phyloP scores from a whole-genome alignment of 92 coral and sea anemone species.

The Porites lobata region DNA sequence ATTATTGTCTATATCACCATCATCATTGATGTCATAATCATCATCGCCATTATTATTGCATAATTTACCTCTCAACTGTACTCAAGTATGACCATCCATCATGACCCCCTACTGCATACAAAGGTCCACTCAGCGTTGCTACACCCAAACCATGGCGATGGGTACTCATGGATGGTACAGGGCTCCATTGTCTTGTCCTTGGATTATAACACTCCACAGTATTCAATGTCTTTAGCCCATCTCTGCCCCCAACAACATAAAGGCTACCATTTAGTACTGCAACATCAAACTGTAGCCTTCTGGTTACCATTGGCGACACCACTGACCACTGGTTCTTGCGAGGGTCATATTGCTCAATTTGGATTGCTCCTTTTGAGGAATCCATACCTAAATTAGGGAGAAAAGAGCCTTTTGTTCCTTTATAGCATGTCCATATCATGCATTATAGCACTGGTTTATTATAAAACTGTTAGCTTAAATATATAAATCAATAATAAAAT shows the following conservation, averaged over 20 bases:
- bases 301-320: slow-evolving; percentile 92
- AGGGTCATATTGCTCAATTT: slow-evolving; percentile 92
- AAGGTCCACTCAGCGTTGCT: slow-evolving; percentile 92
- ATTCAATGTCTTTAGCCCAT: slow-evolving; percentile 94
- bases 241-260: slow-evolving; percentile 96
- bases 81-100: slow-evolving; percentile 99
- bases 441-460: background rate
- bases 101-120: slow-evolving; percentile 99
- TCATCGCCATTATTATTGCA: background rate
- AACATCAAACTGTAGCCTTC: slow-evolving; percentile 97
- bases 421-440: slow-evolving; percentile 20
- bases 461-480: background rate
- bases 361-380: slow-evolving; percentile 95
- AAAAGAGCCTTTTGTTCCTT: slow-evolving; percentile 55
- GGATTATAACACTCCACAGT: slow-evolving; percentile 99
- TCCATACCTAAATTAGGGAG: slow-evolving; percentile 82
- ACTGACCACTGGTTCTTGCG: slow-evolving; percentile 88
- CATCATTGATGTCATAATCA: no score
- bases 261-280: slow-evolving; percentile 84
- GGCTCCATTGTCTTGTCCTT: slow-evolving; percentile 81
- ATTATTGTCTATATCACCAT: no score
- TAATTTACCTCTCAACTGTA: slow-evolving; percentile 89
- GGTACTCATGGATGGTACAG: slow-evolving; percentile 93
- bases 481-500: no score
- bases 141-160: slow-evolving; percentile 99